A percentile compares a stretch with the other conserved stretches of the same genome.
phyloP scores from a whole-genome alignment of 64 coral and sea anemone genomes.

The Anthopleura sola region DNA sequence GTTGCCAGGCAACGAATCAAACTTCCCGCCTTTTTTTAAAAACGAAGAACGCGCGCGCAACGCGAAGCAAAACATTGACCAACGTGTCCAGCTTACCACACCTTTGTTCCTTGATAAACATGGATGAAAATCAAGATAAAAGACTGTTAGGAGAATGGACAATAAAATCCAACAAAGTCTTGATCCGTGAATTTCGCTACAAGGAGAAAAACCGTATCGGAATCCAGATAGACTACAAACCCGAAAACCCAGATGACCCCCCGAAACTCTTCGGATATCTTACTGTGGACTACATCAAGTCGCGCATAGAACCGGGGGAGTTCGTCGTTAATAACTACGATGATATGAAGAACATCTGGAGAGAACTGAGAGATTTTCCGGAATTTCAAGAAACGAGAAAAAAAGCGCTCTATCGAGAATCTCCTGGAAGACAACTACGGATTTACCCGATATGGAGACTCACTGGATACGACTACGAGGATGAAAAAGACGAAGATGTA shows the following conservation, averaged over 20 bases:
- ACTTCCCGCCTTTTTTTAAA: not conserved
- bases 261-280: slow-evolving; percentile 5
- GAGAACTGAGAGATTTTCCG: slow-evolving; percentile 42
- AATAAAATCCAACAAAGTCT: not conserved
- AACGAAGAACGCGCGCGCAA: slow-evolving; percentile 11
- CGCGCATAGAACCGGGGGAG: slow-evolving; percentile 37
- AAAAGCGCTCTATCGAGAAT: not conserved
- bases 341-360: slow-evolving; percentile 33
- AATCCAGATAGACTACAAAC: slow-evolving; percentile 13
- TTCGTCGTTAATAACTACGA: slow-evolving; percentile 34
- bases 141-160: slow-evolving; percentile 20
- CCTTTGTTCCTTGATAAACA: not conserved
- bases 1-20: not conserved
- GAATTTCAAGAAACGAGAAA: slow-evolving; percentile 54
- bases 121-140: slow-evolving; percentile 2
- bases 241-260: not conserved
- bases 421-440: not conserved
- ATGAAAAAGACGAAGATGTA: not conserved
- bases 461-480: slow-evolving; percentile 25
- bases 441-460: slow-evolving; percentile 52
- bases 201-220: not conserved
- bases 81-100: not conserved
- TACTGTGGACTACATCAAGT: slow-evolving; percentile 17
- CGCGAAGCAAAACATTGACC: not conserved
- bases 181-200: slow-evolving; percentile 12